Evolutionary conservation across 2,113 vertebrate species (phyloP), one percentile per base, ranked within the genome.

Genomic region (Brachionichthys hirsutus): DNA sequence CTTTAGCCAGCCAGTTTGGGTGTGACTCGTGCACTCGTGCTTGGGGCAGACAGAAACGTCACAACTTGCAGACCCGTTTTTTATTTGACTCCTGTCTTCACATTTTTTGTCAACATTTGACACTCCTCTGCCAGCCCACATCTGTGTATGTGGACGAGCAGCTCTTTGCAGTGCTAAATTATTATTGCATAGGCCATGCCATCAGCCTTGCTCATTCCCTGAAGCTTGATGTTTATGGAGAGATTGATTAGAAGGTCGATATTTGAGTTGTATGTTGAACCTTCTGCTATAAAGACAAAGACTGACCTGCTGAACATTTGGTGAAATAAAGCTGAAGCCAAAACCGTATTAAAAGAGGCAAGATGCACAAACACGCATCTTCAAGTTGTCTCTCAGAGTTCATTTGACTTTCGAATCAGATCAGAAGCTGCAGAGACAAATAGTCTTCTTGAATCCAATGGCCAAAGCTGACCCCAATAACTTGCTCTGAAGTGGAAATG

Each of bases 71-170:
- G 68, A 57, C 38, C 35, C 50, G 63, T 73, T 85, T 82, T n/a
- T 82, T 35, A 77, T 65, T 77, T 56, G 42, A 35, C 43, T 20
- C 20, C 59, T 34, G 58, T 59, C 62, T 50, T 83, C 44, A 11
- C 46, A 62, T 81, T 80, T n/a, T 77, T 67, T 60, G 36, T 70
- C 46, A 64, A 53, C 49, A 67, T 24, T 71, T 68, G 49, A 18
- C 67, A 73, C 68, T 73, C 82, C 59, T 53, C 53, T 50, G 64
- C 75, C 77, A 58, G 17, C 65, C 73, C 73, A 82, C 77, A 84
- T 79, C 46, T 84, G 81, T 83, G 78, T 75, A 73, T 80, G 75
- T 84, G 67, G 68, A 83, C 11, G 55, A 78, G 67, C 54, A 34
- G 63, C 52, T 82, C 69, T 52, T 57, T 56, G 67, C 77, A 58